These are phyloP conservation scores for Rhabdomys pumilio DNA, from an alignment of 2,797 vertebrate genomes.

Conservation along the genomic window DNA sequence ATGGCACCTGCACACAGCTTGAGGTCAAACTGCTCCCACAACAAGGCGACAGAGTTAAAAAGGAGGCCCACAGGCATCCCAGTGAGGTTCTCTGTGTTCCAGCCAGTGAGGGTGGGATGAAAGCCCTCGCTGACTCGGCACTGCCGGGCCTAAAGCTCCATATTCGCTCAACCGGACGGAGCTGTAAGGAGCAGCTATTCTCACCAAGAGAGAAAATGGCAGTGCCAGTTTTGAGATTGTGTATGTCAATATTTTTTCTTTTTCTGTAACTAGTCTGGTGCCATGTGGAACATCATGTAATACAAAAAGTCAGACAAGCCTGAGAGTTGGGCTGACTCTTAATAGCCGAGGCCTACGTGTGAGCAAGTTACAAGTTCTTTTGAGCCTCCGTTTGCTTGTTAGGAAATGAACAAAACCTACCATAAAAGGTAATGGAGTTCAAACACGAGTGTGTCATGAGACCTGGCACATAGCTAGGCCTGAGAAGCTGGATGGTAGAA, in stretches of 20 bases:
- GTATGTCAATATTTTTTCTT: background rate
- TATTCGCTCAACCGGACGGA: background rate
- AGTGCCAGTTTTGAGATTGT: background rate
- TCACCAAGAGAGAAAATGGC: background rate
- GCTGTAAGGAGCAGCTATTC: background rate
- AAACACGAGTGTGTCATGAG: background rate
- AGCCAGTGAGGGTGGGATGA: background rate
- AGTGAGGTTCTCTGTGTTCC: slow-evolving; percentile 30
- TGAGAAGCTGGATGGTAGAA: background rate
- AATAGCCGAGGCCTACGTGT: background rate
- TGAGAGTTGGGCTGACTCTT: background rate
- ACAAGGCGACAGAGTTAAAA: slow-evolving; percentile 1
- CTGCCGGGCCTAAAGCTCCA: background rate
- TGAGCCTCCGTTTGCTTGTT: background rate
- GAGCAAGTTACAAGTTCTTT: background rate
- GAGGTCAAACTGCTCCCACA: slow-evolving; percentile 41
- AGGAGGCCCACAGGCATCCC: background rate
- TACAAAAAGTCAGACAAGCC: background rate
- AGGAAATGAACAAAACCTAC: background rate
- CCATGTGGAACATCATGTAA: background rate
- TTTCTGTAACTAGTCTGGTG: background rate
- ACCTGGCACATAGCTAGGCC: background rate
- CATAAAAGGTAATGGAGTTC: background rate
- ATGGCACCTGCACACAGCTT: background rate
- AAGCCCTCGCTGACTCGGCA: background rate